phyloP scores from a whole-genome alignment of 1,140 invertebrate species.

The Lordiphosa clarofinis region DNA sequence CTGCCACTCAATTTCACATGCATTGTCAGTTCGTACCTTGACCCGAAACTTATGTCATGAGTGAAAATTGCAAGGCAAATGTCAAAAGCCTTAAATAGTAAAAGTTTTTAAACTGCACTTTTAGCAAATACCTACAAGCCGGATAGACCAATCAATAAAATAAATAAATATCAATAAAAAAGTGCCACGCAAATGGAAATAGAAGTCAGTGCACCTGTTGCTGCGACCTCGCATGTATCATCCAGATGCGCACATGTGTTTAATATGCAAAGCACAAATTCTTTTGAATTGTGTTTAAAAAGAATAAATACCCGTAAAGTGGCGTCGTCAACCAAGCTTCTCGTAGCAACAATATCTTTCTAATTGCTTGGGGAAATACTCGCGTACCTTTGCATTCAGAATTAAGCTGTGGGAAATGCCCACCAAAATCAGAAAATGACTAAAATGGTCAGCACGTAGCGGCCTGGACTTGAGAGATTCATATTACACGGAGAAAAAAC shows the following conservation, averaged over 20 bases:
- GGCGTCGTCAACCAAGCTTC: constrained; percentile 2
- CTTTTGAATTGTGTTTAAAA: constrained; percentile 19
- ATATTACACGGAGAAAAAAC: background rate
- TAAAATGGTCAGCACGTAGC: constrained; percentile 5
- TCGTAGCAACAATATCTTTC: constrained; percentile 12
- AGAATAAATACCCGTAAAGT: constrained; percentile 7
- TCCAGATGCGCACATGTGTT: constrained; percentile 17
- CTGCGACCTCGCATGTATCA: constrained; percentile 22
- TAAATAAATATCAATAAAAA: constrained; percentile 9
- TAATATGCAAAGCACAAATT: constrained; percentile 58
- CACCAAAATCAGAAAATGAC: constrained; percentile 17
- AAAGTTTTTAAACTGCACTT: constrained; percentile 28
- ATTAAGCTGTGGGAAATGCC: constrained; percentile 44
- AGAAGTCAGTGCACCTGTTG: constrained; percentile 58
- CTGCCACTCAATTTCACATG: constrained; percentile 23
- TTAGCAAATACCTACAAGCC: constrained; percentile 42
- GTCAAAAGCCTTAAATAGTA: constrained; percentile 6
- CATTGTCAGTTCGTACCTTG: constrained; percentile 24
- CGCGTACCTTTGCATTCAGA: constrained; percentile 28
- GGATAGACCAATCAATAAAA: constrained; percentile 38
- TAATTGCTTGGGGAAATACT: constrained; percentile 32
- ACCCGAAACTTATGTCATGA: constrained; percentile 23
- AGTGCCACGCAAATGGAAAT: constrained; percentile 12
- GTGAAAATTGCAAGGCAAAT: constrained; percentile 4
- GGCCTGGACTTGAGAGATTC: background rate